These are phyloP conservation scores for Samia ricini DNA, from an alignment of 1,140 invertebrate species.

Conservation along the genomic window DNA sequence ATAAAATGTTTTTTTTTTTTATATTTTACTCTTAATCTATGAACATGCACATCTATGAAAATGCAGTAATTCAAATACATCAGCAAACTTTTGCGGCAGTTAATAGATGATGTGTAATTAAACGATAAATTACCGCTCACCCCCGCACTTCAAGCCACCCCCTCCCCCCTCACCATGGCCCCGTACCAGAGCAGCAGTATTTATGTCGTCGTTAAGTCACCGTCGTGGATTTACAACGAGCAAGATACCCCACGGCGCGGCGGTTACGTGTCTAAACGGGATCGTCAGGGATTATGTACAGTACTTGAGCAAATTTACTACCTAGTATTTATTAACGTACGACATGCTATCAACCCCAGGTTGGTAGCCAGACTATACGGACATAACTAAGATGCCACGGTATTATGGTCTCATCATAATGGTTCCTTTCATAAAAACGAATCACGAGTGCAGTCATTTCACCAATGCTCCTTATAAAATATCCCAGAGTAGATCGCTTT, in stretches of 20 bases:
- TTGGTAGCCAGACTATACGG: no score
- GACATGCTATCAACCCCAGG: no score
- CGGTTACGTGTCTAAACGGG: not conserved
- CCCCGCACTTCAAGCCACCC: no score
- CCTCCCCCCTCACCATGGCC: slow-evolving; percentile 1
- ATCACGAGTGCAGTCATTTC: no score
- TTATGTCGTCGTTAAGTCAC: slow-evolving; percentile 55
- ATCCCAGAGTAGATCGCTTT: no score
- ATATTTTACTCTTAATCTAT: no score
- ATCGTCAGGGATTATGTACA: not conserved
- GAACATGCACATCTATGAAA: no score
- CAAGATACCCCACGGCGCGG: not conserved
- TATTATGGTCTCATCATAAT: no score
- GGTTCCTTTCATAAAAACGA: no score
- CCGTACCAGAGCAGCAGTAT: slow-evolving; percentile 25
- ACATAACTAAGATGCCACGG: no score
- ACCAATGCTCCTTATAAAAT: no score
- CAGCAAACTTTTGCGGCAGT: slow-evolving; percentile 19
- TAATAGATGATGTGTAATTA: slow-evolving; percentile 53
- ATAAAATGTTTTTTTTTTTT: no score
- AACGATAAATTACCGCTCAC: slow-evolving; percentile 39
- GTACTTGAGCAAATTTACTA: not conserved
- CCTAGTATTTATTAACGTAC: not conserved
- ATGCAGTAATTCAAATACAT: not conserved
- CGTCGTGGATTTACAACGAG: slow-evolving; percentile 37